Evolutionary conservation across 2,888 invertebrate genomes (phyloP).

Genomic region (Hyposoter didymator): DNA sequence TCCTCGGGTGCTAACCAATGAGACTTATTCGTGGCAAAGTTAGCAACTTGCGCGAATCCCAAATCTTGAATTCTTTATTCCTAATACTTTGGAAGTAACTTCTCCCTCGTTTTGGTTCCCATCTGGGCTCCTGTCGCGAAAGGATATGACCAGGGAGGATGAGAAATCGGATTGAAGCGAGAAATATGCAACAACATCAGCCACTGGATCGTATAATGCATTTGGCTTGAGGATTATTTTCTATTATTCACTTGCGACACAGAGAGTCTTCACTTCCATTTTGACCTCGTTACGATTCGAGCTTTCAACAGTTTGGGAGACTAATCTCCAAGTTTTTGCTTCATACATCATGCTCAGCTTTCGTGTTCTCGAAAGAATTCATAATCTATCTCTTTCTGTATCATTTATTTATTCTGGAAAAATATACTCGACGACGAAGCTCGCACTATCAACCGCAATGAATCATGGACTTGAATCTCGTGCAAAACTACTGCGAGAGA

Average conservation of each 20-base stretch:
- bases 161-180: constrained; percentile 4
- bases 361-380: background rate
- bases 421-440: background rate
- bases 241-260: background rate
- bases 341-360: background rate
- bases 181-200: background rate
- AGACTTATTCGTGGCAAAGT: background rate
- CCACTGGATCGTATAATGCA: background rate
- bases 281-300: background rate
- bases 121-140: background rate
- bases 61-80: background rate
- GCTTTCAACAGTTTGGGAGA: background rate
- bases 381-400: background rate
- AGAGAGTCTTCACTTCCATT: background rate
- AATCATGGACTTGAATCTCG: background rate
- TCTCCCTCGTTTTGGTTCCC: background rate
- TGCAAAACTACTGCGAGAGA: background rate
- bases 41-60: background rate
- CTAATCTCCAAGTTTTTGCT: background rate
- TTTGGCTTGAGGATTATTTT: background rate
- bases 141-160: background rate
- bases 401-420: background rate
- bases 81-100: constrained; percentile 5
- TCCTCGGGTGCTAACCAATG: background rate
- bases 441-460: background rate